Evolutionary conservation across 2,888 invertebrate species (phyloP).

Genomic region (Lathronympha strigana): DNA sequence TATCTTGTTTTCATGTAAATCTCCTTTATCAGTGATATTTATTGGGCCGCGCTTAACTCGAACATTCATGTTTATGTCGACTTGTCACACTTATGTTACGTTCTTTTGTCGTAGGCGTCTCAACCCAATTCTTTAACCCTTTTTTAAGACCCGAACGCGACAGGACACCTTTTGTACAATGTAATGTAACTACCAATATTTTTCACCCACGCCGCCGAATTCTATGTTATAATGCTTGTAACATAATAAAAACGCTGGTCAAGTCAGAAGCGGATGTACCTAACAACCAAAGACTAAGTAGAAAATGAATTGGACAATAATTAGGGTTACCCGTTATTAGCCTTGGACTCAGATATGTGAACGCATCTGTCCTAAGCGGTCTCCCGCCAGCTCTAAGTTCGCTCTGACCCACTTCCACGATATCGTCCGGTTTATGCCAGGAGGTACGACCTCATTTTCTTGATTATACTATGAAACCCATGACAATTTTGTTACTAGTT

Average conservation of each 20-base stretch:
- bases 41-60: slow-evolving; percentile 72
- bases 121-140: slow-evolving; percentile 66
- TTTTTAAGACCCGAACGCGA: slow-evolving; percentile 60
- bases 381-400: no score
- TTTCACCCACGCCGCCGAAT: slow-evolving; percentile 70
- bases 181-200: slow-evolving; percentile 63
- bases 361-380: no score
- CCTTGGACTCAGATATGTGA: no score
- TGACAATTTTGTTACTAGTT: no score
- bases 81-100: slow-evolving; percentile 66
- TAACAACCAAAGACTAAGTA: not conserved
- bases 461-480: no score
- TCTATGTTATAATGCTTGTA: slow-evolving; percentile 59
- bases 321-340: no score
- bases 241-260: slow-evolving; percentile 4
- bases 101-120: slow-evolving; percentile 76
- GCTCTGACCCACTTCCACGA: no score
- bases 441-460: no score
- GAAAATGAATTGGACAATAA: no score
- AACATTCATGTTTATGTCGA: slow-evolving; percentile 73
- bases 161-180: slow-evolving; percentile 62
- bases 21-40: slow-evolving; percentile 77
- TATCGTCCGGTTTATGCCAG: no score
- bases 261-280: not conserved
- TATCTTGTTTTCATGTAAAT: slow-evolving; percentile 72